Evolutionary conservation across 1,140 invertebrate species (phyloP).

Genomic region (Drosophila pachea): DNA sequence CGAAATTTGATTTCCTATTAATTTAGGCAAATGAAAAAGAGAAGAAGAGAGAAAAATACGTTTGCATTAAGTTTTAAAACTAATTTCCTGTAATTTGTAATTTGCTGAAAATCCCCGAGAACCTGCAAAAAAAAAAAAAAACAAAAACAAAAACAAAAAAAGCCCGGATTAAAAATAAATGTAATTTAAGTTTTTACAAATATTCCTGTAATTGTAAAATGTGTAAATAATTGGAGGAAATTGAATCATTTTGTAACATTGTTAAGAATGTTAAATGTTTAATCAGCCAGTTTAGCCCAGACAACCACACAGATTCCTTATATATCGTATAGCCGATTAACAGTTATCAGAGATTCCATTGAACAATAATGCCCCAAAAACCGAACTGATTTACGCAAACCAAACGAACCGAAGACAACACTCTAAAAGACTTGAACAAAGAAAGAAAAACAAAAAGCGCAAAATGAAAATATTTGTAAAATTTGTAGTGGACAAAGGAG

Average conservation of each 20-base stretch:
- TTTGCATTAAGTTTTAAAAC: conserved; percentile 48
- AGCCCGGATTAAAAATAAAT: conserved; percentile 5
- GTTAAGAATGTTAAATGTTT: conserved; percentile 50
- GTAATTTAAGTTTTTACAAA: conserved; percentile 62
- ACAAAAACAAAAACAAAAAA: no score
- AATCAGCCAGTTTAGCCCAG: conserved; percentile 31
- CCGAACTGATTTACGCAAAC: conserved; percentile 45
- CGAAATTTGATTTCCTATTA: conserved; percentile 73
- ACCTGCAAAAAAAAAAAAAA: conserved; percentile 8
- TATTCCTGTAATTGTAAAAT: conserved; percentile 74
- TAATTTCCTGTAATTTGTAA: conserved; percentile 62
- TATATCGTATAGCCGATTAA: background rate
- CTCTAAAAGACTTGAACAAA: conserved; percentile 60
- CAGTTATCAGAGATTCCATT: conserved; percentile 1
- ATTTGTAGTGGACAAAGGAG: no score
- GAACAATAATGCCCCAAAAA: conserved; percentile 13
- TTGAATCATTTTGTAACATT: conserved; percentile 36
- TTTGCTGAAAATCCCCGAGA: conserved; percentile 31
- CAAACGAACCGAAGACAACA: conserved; percentile 22
- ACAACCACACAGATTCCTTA: conserved; percentile 3
- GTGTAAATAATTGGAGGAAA: conserved; percentile 59
- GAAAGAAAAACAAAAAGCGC: conserved; percentile 32
- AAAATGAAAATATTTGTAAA: conserved; percentile 44
- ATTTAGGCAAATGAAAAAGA: conserved; percentile 52
- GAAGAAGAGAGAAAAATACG: conserved; percentile 15